phyloP scores from a whole-genome alignment of 2,113 vertebrate genomes.

The Herpetotheres cachinnans region DNA sequence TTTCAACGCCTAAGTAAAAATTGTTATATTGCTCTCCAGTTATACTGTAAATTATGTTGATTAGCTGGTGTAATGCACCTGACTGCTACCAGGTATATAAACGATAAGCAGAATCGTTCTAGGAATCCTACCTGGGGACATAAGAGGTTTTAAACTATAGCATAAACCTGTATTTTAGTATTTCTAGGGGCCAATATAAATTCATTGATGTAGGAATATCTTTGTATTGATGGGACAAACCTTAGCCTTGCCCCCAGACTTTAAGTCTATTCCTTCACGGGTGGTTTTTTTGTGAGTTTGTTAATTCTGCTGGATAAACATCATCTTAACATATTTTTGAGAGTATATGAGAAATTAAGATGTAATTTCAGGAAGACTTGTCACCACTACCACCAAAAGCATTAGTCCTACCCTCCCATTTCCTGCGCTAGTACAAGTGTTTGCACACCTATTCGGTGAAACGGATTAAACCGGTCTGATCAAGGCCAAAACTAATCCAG shows the following conservation, averaged over 20 bases:
- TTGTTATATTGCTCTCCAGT: not conserved
- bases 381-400: not conserved
- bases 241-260: not conserved
- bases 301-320: not conserved
- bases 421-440: not conserved
- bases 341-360: not conserved
- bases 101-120: not conserved
- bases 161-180: not conserved
- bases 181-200: not conserved
- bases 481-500: not conserved
- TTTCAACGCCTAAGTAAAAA: not conserved
- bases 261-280: not conserved
- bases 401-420: not conserved
- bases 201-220: not conserved
- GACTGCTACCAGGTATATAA: not conserved
- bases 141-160: not conserved
- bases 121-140: not conserved
- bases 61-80: not conserved
- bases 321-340: not conserved
- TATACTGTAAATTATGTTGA: too few species aligned
- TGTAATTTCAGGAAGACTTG: not conserved
- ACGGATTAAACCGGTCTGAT: not conserved
- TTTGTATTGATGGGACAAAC: not conserved
- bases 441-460: not conserved
- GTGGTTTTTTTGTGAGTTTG: not conserved